A percentile compares a stretch with the other conserved stretches of the same genome.
Evolutionary conservation across 2,888 invertebrate species (phyloP).

Genomic region (Proisotoma minuta): DNA sequence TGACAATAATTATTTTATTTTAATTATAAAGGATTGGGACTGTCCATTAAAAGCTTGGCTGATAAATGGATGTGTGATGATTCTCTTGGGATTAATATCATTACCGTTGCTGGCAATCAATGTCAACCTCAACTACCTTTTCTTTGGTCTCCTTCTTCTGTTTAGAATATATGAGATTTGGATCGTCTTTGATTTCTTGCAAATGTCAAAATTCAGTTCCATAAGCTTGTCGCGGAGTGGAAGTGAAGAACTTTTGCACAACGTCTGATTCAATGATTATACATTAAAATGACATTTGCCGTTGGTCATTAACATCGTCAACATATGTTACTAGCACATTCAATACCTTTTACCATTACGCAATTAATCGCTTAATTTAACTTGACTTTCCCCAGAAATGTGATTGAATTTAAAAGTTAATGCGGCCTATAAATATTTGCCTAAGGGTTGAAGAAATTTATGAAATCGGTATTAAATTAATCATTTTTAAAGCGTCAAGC

Average conservation of each 20-base stretch:
- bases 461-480: too few relatives aligned
- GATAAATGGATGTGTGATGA: slow-evolving; percentile 42
- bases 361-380: too few relatives aligned
- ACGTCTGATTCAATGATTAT: slow-evolving; percentile 38
- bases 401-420: too few relatives aligned
- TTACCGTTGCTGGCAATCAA: slow-evolving; percentile 40
- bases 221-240: slow-evolving; percentile 31
- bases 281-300: too few relatives aligned
- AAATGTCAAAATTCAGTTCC: slow-evolving; percentile 37
- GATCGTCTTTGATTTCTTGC: slow-evolving; percentile 44
- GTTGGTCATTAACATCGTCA: too few relatives aligned
- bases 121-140: slow-evolving; percentile 26
- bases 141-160: slow-evolving; percentile 28
- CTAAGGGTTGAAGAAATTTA: too few relatives aligned
- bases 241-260: slow-evolving; percentile 43
- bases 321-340: too few relatives aligned
- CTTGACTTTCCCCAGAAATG: too few relatives aligned
- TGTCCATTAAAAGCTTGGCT: slow-evolving; percentile 46
- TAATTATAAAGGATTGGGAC: slow-evolving; percentile 34
- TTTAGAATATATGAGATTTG: slow-evolving; percentile 45
- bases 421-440: too few relatives aligned
- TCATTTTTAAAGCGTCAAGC: too few relatives aligned
- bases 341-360: too few relatives aligned
- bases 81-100: slow-evolving; percentile 39
- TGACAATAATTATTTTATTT: slow-evolving; percentile 1